Evolutionary conservation across 2,888 invertebrate genomes (phyloP), one percentile per base, ranked within the genome.

Genomic region (Meganola albula): DNA sequence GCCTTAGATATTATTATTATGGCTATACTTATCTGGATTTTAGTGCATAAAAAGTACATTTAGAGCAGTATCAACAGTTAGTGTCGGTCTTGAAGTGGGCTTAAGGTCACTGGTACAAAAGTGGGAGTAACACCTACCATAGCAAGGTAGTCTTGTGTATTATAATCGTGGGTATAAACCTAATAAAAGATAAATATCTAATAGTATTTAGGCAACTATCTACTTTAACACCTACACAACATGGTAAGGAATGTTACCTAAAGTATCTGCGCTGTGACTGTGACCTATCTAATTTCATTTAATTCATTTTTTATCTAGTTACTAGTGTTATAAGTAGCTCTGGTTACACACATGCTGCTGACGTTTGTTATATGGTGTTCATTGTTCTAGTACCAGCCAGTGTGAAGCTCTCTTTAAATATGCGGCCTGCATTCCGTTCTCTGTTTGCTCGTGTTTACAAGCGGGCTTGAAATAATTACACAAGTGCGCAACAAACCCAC

Each of bases 401-500:
- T 32, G 38, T 53, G 35, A 39, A 41, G 37, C 37, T 25, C 34
- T 61, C 52, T 51, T 62, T 58, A 61, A 62, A 63, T 61, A 69
- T 57, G 63, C 53, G 53, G 66, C 59, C 62, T 52, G 66, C 78
- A 80, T 82, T 78, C 80, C 77, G 61, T 46, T 41, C 54, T 65
- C 63, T 78, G 74, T 78, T 74, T 72, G 66, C 68, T 50, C 62
- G 68, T 66, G 54, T 63, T 64, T 66, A 72, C 73, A 73, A 74
- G 70, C 60, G 61, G 53, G 73, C 82, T 80, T 76, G 78, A 79
- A 82, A 82, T 85, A 82, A 83, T 82, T 79, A 80, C 73, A 78
- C 78, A 82, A 83, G 83, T 84, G 82, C 63, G 62, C 53, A 51
- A 38, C 44, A 50, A 54, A 62, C 54, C 65, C 60, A 65, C 70